These are phyloP conservation scores for Paralichthys olivaceus DNA, from an alignment of 2,113 vertebrate genomes.

Conservation along the genomic window DNA sequence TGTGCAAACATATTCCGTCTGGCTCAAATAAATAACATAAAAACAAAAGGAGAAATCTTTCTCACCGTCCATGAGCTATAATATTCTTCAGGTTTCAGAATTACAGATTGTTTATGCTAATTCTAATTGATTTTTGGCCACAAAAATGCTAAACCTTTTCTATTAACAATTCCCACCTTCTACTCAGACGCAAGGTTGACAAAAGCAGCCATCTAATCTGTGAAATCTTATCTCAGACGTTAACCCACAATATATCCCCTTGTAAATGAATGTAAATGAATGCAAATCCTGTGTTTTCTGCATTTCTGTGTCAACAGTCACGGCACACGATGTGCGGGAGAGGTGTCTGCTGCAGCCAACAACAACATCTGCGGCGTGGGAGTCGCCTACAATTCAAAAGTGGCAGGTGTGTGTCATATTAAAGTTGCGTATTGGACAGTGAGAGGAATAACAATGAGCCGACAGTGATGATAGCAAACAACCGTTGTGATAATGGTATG, in stretches of 20 bases:
- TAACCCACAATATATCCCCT: constrained; percentile 7
- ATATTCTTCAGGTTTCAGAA: constrained; percentile 12
- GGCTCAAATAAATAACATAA: neutral
- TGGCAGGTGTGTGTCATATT: constrained; percentile 88
- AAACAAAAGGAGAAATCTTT: neutral
- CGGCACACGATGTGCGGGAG: constrained; percentile 96
- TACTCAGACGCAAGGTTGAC: constrained; percentile 17
- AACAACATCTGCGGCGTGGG: constrained; percentile 99
- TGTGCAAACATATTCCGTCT: constrained; percentile 38
- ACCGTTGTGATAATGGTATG: constrained; percentile 33
- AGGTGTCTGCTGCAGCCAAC: constrained; percentile 97
- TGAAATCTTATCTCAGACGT: constrained; percentile 19
- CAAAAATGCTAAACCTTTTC: constrained; percentile 6
- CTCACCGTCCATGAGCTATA: neutral
- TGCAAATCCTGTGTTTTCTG: constrained; percentile 41
- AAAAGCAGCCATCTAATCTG: constrained; percentile 14
- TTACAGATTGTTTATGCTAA: constrained; percentile 19
- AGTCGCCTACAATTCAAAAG: constrained; percentile 96
- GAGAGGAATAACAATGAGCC: constrained; percentile 47
- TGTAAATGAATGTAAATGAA: constrained; percentile 55
- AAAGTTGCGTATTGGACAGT: constrained; percentile 8
- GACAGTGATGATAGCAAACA: constrained; percentile 19
- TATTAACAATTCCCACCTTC: constrained; percentile 6
- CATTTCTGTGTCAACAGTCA: constrained; percentile 84
- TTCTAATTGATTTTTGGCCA: constrained; percentile 22